Evolutionary conservation across 2,113 vertebrate species (phyloP), one percentile per base, ranked within the genome.

Genomic region (Balaeniceps rex): DNA sequence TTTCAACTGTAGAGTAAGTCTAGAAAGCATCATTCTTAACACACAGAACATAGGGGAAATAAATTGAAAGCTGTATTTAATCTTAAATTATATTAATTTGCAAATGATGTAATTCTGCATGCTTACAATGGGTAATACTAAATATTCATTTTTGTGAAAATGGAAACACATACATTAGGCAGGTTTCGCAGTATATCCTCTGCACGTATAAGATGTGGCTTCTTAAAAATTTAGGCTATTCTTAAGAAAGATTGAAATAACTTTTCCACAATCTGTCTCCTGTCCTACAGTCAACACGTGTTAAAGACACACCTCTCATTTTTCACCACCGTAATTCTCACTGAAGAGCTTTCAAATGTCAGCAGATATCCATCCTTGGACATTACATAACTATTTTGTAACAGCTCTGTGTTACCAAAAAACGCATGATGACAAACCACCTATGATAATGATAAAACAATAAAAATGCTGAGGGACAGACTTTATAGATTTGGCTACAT

Each of bases 311-410:
- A 93, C 74, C 94, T 97, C 91, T 95, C 51, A 66, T 82, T 93
- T 95, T 94, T 90, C 75, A 85, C 82, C 95, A 91, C 81, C 90
- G 88, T 85, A 76, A 63, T 94, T 95, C 90, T 95, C 96, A 66
- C 90, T 88, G 87, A 94, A 91, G 87, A 94, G 93, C 94, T 95
- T 95, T 91, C 93, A 91, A 95, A 95, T 96, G 93, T 90, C 91
- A 94, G 77, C 77, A 93, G 83, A 95, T 96, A 93, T 26, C 84
- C 94, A 90, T 85, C 87, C 90, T 58, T 90, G 93, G 90, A 84
- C 94, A 96, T 96, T 93, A 96, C 19, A 58, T 83, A 97, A 97
- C 92, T 60, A 95, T 96, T 97, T 96, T 82, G 77, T 97, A 97
- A 97, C 93, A 90, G 68, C 70, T 83, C 82, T 29, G 19, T 51